Evolutionary conservation across 2,888 invertebrate species (phyloP), one percentile per base, ranked within the genome.

Genomic region (Erebia ligea): DNA sequence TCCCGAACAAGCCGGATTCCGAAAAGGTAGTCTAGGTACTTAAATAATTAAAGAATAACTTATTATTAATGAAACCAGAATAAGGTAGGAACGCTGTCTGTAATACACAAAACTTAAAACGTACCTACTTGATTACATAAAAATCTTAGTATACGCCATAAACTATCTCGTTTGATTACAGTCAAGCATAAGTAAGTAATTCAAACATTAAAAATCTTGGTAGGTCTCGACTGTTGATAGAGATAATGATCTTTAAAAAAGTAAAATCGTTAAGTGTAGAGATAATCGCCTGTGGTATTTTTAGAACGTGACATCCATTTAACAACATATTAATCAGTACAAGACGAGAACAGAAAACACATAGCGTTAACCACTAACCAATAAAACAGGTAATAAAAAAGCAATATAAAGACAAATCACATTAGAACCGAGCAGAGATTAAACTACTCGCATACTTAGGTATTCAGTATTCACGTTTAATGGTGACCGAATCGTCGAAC

Each of bases 351-450:
- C 61, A 62, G 54, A 57, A 69, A 69, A 57, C 69, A 69, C 69
- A 69, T 69, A 42, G 57, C 65, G 48, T 68, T 71, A 68, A 67
- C 67, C 65, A 54, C 68, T 68, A 61, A 65, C 25, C 71, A 73
- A 73, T 73, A 73, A 73, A 73, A 64, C 21, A 67, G 64, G 63
- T 40, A 69, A 48, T 68, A 73, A 73, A 73, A 70, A 17, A 58
- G 67, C 68, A 50, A 67, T 71, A 71, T 70, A 73, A 73, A 70
- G 68, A 48, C 62, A 68, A 70, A 62, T 68, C 65, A 70, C 68
- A 70, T 68, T 59, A 48, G 58, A 73, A 68, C 40, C 54, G 65
- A 70, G 50, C 52, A 50, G 57, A 71, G 68, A 67, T 67, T 50
- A 65, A 73, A 73, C 73, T 73, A 69, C 66, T 65, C 58, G 50